Evolutionary conservation across 2,113 vertebrate species (phyloP), one percentile per base, ranked within the genome.

Genomic region (Eublepharis macularius): DNA sequence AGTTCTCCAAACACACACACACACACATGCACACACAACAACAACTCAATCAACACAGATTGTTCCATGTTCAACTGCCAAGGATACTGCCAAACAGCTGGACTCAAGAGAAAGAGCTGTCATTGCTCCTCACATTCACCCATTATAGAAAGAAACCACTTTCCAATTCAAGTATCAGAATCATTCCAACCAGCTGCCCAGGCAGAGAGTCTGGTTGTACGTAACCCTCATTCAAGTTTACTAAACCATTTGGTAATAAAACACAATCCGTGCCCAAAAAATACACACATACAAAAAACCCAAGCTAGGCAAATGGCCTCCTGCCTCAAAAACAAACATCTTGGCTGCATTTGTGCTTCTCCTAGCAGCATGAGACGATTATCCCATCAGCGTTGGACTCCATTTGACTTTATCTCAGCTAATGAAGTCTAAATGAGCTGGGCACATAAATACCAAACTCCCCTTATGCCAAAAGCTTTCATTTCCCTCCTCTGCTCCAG

Each of bases 261-360:
- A 85, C 69, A 82, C 82, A 76, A 92, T 79, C 77, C 89, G 0
- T 60, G 80, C 60, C 2, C 2, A 11, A 13, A 11, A 24, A 63
- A 26, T n/a, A 63, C 1, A 63, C 4, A 54, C 14, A 54, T 14
- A 29, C 57, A 74, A 80, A 91, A 88, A n/a, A 78, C 72, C 81
- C 7, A 76, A 81, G 76, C 45, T 51, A 36, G 34, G 83, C 89
- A 89, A 90, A 90, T 80, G 86, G 90, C 88, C 91, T 92, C 88
- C 93, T 87, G 91, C 93, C 89, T 92, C 34, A 88, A 92, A 92
- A 94, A 92, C 91, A 87, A 93, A 92, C 82, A 89, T 86, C 88
- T 86, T 87, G 88, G 78, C 87, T 87, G 43, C 88, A 91, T 78
- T 78, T 87, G 73, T 75, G 90, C 81, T 90, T 90, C 87, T 66